Base-by-base conservation (phyloP, 2,113 vertebrate species). In the Bothrops jararaca region DNA sequence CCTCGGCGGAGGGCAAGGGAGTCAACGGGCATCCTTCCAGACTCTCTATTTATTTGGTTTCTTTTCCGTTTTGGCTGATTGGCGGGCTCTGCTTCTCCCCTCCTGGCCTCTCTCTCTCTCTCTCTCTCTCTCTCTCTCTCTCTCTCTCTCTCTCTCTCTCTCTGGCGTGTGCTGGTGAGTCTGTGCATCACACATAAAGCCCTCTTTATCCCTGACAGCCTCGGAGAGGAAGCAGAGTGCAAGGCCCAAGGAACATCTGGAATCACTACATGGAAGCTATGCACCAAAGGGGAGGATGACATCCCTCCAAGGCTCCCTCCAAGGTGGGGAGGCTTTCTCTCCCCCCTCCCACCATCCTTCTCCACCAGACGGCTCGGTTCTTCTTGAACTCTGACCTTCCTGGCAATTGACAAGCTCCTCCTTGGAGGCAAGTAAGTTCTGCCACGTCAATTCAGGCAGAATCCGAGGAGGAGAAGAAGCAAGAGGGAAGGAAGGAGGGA, bases 361-460 rank as follows among this genome's bases (percentile, higher is more conserved):
- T 97, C 96, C 95, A 89, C 95, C 96, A 96, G 96, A 96, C 92
- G 53, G 94, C 96, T 98, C 96, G 96, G 98, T 98, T 98, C 98
- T 98, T 98, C 98, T 98, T 98, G 97, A 98, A 98, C 98, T 98
- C 96, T 98, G 97, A 98, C 98, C 98, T 97, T 97, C 97, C 98
- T 98, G 97, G 98, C 97, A 96, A 97, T 97, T 97, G 96, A 93
- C 97, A 98, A 98, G 98, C 98, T 98, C 98, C 98, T 98, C 98
- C 97, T 96, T 96, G 97, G 94, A 96, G 95, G 96, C 98, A 97
- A 96, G 97, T 97, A 98, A 96, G 97, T 97, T 98, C 98, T 98
- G 99, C 99, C 99, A 99, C 99, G 98, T 99, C 98, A 98, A 98
- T 97, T 97, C 97, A 97, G 96, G 96, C 97, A 98, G 97, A 98